Percentiles rank a stretch among this genome's conserved stretches.
phyloP scores from a whole-genome alignment of 2,888 invertebrate species.

The Temnothorax rugatulus region DNA sequence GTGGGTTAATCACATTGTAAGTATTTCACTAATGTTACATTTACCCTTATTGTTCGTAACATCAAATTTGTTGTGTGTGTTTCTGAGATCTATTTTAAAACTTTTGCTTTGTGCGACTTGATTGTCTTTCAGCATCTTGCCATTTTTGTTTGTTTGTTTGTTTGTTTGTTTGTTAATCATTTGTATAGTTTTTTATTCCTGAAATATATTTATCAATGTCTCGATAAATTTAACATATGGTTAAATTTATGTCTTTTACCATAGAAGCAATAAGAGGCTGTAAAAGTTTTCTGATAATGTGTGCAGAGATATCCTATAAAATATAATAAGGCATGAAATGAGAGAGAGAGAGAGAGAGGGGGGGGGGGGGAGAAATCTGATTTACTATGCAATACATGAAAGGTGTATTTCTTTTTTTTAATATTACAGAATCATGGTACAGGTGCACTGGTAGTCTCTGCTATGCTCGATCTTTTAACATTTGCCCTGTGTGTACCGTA shows the following conservation, averaged over 20 bases:
- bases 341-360: not conserved
- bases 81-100: not conserved
- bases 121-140: no score
- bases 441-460: conserved; percentile 97
- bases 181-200: no score
- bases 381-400: not conserved
- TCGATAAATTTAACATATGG: no score
- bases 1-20: conserved; percentile 97
- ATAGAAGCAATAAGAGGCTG: not conserved
- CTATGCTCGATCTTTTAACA: conserved; percentile 99
- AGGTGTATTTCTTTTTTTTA: conserved; percentile 8
- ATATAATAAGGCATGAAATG: not conserved
- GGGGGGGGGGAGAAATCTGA: no score
- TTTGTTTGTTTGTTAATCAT: no score
- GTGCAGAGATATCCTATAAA: not conserved
- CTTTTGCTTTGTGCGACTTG: not conserved
- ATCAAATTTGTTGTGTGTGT: not conserved
- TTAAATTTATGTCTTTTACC: not conserved
- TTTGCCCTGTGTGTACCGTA: conserved; percentile 99
- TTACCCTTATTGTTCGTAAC: not conserved
- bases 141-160: no score
- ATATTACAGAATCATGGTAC: conserved; percentile 93
- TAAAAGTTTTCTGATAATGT: not conserved
- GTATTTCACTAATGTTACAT: conserved; percentile 80
- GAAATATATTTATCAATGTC: no score